Percentiles rank a stretch among this genome's conserved stretches.
These are phyloP conservation scores for Catostomus latipinnis DNA, from an alignment of 2,797 vertebrate genomes.

Conservation along the genomic window DNA sequence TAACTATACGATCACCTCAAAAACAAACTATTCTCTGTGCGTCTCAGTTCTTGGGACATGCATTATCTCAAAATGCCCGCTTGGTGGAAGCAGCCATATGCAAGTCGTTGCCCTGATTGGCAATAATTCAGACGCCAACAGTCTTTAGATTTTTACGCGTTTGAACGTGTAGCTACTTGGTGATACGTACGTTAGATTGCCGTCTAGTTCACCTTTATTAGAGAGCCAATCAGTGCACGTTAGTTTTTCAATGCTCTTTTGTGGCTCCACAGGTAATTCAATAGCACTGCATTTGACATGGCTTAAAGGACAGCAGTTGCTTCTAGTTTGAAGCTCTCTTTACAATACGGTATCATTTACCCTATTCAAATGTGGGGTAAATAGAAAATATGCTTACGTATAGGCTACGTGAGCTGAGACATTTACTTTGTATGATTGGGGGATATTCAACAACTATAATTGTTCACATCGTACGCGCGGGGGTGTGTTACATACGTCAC, in stretches of 20 bases:
- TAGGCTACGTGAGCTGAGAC: not conserved
- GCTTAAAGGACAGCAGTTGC: not conserved
- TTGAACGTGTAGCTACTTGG: not conserved
- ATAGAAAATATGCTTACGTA: not conserved
- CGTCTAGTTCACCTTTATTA: not conserved
- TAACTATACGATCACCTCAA: not conserved
- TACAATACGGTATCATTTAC: too few relatives aligned
- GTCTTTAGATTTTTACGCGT: not conserved
- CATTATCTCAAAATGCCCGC: conserved; percentile 61
- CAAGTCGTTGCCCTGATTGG: conserved; percentile 9
- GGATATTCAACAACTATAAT: not conserved
- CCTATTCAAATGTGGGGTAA: not conserved
- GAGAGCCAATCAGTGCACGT: not conserved
- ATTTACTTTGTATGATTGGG: not conserved
- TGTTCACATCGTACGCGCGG: conserved; percentile 14
- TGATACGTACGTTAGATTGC: not conserved
- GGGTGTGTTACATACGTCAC: conserved; percentile 52
- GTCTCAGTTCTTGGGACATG: conserved; percentile 34
- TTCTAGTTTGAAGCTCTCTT: not conserved
- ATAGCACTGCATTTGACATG: not conserved
- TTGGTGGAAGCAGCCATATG: conserved; percentile 63
- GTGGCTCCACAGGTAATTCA: not conserved
- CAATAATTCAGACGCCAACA: not conserved
- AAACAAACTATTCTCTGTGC: not conserved
- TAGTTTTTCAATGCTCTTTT: not conserved